A percentile compares a stretch with the other conserved stretches of the same genome.
Conservation (phyloP, 2,113 vertebrate genomes). For the Chiloscyllium plagiosum region DNA sequence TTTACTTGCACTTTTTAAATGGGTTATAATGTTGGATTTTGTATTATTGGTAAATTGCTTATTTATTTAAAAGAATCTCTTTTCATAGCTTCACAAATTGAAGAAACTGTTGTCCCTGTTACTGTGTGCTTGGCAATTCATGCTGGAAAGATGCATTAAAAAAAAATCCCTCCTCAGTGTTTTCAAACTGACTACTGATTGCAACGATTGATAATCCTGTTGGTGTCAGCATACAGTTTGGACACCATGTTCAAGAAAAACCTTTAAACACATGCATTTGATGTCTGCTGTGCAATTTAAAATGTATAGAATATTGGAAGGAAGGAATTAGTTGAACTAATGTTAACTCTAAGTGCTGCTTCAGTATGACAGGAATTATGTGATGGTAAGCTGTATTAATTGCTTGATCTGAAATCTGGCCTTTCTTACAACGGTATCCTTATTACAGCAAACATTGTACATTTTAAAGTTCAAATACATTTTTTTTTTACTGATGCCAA, state of each 20-base stretch:
- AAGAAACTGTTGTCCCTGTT: neutral
- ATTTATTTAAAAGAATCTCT: constrained; percentile 15
- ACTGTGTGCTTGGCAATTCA: constrained; percentile 22
- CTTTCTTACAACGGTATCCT: neutral
- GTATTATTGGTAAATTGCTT: neutral
- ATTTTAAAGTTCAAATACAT: neutral
- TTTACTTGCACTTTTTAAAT: constrained; percentile 33
- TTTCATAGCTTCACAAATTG: neutral
- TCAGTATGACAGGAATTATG: neutral
- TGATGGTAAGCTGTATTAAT: neutral
- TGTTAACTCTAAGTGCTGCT: neutral
- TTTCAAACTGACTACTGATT: constrained; percentile 17
- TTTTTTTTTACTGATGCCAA: neutral
- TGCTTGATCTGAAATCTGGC: neutral
- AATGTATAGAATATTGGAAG: neutral
- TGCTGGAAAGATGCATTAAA: constrained; percentile 30
- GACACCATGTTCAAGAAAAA: neutral
- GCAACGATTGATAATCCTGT: neutral
- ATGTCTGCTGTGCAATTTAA: neutral
- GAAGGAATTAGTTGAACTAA: neutral
- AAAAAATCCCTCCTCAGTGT: neutral
- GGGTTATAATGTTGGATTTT: constrained; percentile 12
- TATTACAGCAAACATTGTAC: neutral
- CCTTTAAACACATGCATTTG: neutral
- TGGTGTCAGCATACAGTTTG: neutral